A percentile compares a stretch with the other conserved stretches of the same genome.
phyloP scores from a whole-genome alignment of 1,140 invertebrate genomes.

The Gryon sp. region DNA sequence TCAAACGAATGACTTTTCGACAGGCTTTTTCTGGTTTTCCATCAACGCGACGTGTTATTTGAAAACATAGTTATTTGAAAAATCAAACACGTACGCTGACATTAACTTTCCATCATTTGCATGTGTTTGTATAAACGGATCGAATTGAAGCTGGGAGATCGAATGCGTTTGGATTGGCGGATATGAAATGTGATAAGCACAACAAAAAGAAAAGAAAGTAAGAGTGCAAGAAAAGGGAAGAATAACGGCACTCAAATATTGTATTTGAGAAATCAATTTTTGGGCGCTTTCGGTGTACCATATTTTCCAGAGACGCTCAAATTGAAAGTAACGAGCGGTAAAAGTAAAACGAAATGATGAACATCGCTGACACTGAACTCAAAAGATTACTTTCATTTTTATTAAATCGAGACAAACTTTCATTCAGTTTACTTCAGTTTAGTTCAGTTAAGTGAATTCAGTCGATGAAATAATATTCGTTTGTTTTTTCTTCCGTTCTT shows the following conservation, averaged over 20 bases:
- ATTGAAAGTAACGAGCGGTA: constrained; percentile 58
- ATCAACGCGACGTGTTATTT: constrained; percentile 13
- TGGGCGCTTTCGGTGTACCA: constrained; percentile 2
- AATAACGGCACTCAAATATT: too few relatives aligned
- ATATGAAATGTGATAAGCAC: constrained; percentile 28
- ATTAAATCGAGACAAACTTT: constrained; percentile 36
- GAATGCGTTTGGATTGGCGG: constrained; percentile 9
- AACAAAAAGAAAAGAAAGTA: neutral
- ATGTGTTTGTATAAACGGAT: constrained; percentile 44
- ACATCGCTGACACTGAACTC: constrained; percentile 56
- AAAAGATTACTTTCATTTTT: constrained; percentile 61
- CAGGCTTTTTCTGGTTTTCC: constrained; percentile 49
- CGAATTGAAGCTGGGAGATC: constrained; percentile 16
- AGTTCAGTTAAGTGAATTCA: too few relatives aligned
- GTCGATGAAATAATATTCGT: too few relatives aligned
- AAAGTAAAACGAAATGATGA: constrained; percentile 59
- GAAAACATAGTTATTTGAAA: constrained; percentile 41
- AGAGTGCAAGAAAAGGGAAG: constrained; percentile 1
- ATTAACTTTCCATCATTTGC: constrained; percentile 59
- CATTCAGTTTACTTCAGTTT: neutral
- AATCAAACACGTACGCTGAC: constrained; percentile 40
- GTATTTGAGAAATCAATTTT: constrained; percentile 6
- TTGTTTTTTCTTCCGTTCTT: too few relatives aligned
- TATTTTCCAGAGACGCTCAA: constrained; percentile 23
- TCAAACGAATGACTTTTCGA: constrained; percentile 36